Evolutionary conservation across 2,113 vertebrate genomes (phyloP).

Genomic region (Caranx ignobilis): DNA sequence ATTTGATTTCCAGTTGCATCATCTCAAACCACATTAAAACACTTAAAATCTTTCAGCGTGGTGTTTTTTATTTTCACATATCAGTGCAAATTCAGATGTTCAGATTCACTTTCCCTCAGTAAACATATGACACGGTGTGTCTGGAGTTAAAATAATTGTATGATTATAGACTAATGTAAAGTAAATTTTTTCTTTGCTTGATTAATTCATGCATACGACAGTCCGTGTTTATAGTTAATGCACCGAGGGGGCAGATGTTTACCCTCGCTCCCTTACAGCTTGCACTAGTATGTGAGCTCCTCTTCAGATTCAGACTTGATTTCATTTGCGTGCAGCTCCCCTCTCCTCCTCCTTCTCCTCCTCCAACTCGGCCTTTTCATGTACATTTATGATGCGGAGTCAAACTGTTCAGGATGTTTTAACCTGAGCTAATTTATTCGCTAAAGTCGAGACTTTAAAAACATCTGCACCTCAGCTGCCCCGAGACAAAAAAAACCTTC

Average conservation of each 20-base stretch:
- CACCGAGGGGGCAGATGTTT: no score
- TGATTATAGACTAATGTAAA: background rate
- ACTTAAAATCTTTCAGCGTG: no score
- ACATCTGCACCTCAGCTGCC: background rate
- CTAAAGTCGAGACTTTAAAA: background rate
- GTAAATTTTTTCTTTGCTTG: background rate
- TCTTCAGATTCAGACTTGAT: background rate
- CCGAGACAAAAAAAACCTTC: no score
- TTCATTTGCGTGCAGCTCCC: no score
- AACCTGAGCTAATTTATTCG: background rate
- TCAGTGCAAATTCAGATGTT: no score
- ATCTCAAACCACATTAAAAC: no score
- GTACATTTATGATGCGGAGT: background rate
- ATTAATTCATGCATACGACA: background rate
- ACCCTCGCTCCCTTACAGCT: no score
- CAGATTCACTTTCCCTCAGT: no score
- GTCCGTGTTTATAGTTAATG: background rate
- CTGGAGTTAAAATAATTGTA: no score
- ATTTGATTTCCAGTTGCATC: background rate
- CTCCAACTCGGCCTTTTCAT: no score
- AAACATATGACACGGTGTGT: no score
- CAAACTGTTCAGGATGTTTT: background rate
- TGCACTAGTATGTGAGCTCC: background rate
- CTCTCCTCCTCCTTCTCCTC: background rate
- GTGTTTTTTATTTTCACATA: no score